Conservation (phyloP, 2,113 vertebrate species). For the Lophochroa leadbeateri region DNA sequence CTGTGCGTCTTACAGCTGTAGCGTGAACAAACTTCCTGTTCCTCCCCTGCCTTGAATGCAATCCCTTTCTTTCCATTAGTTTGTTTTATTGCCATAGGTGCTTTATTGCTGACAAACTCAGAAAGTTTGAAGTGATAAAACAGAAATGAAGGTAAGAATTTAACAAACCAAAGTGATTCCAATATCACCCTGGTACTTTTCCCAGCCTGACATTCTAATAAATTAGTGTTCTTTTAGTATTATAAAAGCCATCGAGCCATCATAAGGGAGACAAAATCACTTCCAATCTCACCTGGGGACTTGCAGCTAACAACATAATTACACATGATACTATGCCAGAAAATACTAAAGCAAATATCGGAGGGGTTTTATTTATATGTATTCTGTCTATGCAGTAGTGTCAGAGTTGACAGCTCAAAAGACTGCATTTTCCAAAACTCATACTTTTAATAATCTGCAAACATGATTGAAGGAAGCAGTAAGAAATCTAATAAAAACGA, state of each 20-base stretch:
- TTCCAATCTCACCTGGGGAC: slow-evolving; percentile 28
- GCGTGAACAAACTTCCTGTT: not conserved
- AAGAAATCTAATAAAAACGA: slow-evolving; percentile 61
- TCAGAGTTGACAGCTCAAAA: slow-evolving; percentile 43
- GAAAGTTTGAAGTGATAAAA: not conserved
- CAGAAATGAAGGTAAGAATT: not conserved
- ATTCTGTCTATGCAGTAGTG: not conserved
- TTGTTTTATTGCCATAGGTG: not conserved
- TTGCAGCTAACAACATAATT: slow-evolving; percentile 45
- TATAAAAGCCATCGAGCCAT: slow-evolving; percentile 17
- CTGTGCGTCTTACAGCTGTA: not conserved
- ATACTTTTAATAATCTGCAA: slow-evolving; percentile 56
- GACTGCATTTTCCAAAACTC: slow-evolving; percentile 33
- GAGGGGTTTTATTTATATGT: not conserved
- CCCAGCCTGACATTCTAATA: slow-evolving; percentile 7
- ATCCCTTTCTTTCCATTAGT: not conserved
- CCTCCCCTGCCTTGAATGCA: not conserved
- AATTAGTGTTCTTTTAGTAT: not conserved
- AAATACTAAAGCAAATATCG: slow-evolving; percentile 31
- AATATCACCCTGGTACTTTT: not conserved
- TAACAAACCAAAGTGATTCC: slow-evolving; percentile 42
- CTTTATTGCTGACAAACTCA: not conserved
- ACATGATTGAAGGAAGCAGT: slow-evolving; percentile 36
- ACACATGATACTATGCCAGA: not conserved
- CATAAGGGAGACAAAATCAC: slow-evolving; percentile 43